A percentile compares a stretch with the other conserved stretches of the same genome.
These are phyloP conservation scores for Acholoe squamosa DNA, from an alignment of 2,888 invertebrate species.

Conservation along the genomic window DNA sequence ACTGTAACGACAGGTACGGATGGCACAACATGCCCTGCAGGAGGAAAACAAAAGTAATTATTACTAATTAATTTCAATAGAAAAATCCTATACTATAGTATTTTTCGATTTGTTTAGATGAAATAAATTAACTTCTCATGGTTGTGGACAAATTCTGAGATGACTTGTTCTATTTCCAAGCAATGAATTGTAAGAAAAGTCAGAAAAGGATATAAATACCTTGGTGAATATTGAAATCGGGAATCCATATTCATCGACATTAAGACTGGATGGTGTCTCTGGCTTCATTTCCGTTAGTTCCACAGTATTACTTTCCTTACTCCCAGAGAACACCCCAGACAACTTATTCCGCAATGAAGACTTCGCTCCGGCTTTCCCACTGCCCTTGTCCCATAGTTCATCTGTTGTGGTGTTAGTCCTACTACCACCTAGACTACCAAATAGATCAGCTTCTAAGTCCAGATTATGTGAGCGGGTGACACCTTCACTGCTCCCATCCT, in stretches of 20 bases:
- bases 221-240: conserved; percentile 94
- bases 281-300: conserved; percentile 64
- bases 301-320: conserved; percentile 66
- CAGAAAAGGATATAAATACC: conserved; percentile 80
- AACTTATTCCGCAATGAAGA: conserved; percentile 16
- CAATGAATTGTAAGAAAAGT: background rate
- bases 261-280: conserved; percentile 70
- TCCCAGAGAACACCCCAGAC: conserved; percentile 7
- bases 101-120: too few species aligned
- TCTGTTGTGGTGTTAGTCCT: background rate
- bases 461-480: conserved; percentile 44
- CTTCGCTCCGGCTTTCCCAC: background rate
- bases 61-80: too few species aligned
- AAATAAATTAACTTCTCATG: too few species aligned
- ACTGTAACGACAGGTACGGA: conserved; percentile 97
- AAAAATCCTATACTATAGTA: too few species aligned
- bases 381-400: background rate
- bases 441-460: conserved; percentile 33
- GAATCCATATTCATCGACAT: conserved; percentile 90
- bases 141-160: too few species aligned
- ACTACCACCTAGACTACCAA: conserved; percentile 12
- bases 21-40: conserved; percentile 93
- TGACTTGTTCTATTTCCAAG: too few species aligned
- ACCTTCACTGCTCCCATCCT: conserved; percentile 44
- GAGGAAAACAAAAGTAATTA: conserved; percentile 69